These are phyloP conservation scores for Perithous albicinctus DNA, from an alignment of 2,888 invertebrate species.

Conservation along the genomic window DNA sequence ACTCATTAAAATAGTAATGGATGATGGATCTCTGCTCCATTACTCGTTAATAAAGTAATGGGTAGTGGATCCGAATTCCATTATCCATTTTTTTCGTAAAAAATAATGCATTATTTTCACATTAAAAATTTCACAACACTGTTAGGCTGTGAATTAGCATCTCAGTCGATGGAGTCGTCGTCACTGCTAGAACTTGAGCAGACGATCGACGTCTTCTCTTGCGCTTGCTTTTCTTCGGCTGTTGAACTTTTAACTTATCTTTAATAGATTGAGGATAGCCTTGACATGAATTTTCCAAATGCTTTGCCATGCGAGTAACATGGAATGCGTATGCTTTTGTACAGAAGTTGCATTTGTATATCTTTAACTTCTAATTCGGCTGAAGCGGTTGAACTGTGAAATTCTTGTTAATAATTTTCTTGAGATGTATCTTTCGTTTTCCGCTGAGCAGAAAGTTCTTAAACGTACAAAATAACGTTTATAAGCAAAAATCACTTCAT, in stretches of 20 bases:
- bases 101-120: no score
- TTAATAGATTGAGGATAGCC: neutral
- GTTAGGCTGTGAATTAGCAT: no score
- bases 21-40: no score
- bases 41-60: no score
- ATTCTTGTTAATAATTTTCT: neutral
- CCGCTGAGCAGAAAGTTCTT: no score
- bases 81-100: no score
- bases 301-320: slow-evolving; percentile 12
- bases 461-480: neutral
- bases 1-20: no score
- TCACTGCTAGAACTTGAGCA: neutral
- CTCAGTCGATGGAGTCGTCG: neutral
- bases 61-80: no score
- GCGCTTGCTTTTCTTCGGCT: neutral
- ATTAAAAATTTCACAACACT: no score
- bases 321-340: slow-evolving; percentile 4
- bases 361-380: slow-evolving; percentile 5
- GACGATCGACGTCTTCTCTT: slow-evolving; percentile 1
- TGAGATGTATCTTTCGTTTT: neutral
- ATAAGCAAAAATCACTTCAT: neutral
- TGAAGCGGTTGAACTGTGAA: neutral
- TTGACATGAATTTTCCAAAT: neutral
- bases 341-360: slow-evolving; percentile 1
- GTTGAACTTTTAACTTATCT: neutral